Evolutionary conservation across 2,113 vertebrate genomes (phyloP), one percentile per base, ranked within the genome.

Genomic region (Hydrochoerus hydrochaeris): DNA sequence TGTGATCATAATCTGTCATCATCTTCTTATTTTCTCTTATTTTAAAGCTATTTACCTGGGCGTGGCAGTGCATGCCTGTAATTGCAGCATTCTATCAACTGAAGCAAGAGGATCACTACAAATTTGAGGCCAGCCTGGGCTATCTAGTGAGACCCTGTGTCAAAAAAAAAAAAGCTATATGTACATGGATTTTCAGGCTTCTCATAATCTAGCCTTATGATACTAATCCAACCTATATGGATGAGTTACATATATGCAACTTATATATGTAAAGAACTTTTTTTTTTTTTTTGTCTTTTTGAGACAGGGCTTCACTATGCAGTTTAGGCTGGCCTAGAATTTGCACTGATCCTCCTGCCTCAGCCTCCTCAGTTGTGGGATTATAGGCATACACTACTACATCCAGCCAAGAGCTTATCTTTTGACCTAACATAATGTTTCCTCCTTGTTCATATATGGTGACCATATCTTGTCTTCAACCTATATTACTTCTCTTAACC

Each of bases 1-100:
- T 80, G 20, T 65, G 67, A 19, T 69, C 88, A 96, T 57, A 94
- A 75, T 94, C 84, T 93, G 30, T 82, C 85, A 57, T 95, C 52
- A 67, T 75, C 19, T 89, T 75, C 24, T 91, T 81, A 32, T 84
- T 73, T 69, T 82, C 11, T 85, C 60, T 85, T 96, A 83, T 41
- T 87, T 85, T 90, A 91, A 88, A 52, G 30, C 32, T 87, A 44
- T 94, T 92, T 88, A 81, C 16, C 65, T 69, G 32, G 65, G 35
- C 5, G 17, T n/a, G 35, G 32, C 7, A 35, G 1, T 69, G 16
- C 65, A 69, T 69, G 35, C 14, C 65, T 69, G 16, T 69, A n/a
- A 69, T 69, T 16, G 35, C 35, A 69, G 65, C 32, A n/a, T 35
- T 69, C 16, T n/a, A 28, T 16, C 35, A 16, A 16, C 65, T 69